Conservation (phyloP, 2,797 vertebrate genomes). For the Pangasius krempfi region DNA sequence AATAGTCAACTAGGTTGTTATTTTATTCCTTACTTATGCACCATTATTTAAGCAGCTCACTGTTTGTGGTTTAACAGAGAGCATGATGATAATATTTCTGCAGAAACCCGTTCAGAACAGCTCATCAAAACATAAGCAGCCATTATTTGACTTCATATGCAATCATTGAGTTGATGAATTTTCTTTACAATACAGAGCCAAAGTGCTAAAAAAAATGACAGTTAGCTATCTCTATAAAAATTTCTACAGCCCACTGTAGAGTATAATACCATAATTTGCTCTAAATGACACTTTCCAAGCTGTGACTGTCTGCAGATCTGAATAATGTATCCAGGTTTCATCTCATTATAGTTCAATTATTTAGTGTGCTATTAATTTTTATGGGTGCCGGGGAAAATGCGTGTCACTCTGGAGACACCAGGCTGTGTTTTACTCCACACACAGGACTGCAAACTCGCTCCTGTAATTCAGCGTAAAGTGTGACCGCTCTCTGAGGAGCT, state of each 20-base stretch:
- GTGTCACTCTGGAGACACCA: background rate
- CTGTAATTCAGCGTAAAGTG: conserved; percentile 3
- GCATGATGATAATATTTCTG: background rate
- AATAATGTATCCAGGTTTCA: conserved; percentile 45
- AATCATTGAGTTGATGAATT: background rate
- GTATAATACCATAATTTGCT: conserved; percentile 22
- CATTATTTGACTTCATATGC: background rate
- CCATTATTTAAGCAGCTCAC: background rate
- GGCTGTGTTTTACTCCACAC: conserved; percentile 58
- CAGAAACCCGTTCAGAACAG: background rate
- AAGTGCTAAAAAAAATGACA: background rate
- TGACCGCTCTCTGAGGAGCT: conserved; percentile 19
- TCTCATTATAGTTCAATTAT: conserved; percentile 44
- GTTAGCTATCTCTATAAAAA: background rate
- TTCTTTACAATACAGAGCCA: background rate
- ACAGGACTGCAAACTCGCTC: conserved; percentile 41
- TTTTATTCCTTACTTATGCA: background rate
- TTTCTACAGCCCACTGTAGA: background rate
- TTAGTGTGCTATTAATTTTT: conserved; percentile 41
- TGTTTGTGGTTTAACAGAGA: background rate
- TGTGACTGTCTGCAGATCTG: conserved; percentile 26
- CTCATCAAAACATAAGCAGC: background rate
- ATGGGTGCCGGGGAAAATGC: conserved; percentile 27
- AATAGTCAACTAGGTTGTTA: background rate
- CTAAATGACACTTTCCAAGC: background rate